Evolutionary conservation across 2,113 vertebrate species (phyloP).

Genomic region (Calidris pugnax): DNA sequence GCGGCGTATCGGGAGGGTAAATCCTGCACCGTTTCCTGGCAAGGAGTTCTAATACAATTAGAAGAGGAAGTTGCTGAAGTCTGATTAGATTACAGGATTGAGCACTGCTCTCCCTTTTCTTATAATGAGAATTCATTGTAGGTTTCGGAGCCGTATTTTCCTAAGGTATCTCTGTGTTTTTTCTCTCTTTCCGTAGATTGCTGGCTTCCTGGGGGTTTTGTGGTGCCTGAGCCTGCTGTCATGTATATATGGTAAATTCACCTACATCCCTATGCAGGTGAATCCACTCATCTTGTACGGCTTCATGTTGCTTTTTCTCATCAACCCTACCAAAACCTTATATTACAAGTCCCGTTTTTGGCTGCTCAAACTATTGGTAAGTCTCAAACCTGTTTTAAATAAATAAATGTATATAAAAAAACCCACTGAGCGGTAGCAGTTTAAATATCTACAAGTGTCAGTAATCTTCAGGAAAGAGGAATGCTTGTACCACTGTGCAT

Average conservation of each 20-base stretch:
- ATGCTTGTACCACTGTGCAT: neutral
- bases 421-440: neutral
- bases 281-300: slow-evolving; percentile 95
- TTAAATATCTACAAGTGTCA: neutral
- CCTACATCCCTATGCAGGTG: slow-evolving; percentile 87
- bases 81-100: slow-evolving; percentile 57
- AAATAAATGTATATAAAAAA: neutral
- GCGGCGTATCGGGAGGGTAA: neutral
- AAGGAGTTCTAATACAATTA: slow-evolving; percentile 38
- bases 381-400: slow-evolving; percentile 50
- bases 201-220: slow-evolving; percentile 94
- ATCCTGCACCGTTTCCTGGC: neutral
- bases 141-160: neutral
- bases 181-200: slow-evolving; percentile 80
- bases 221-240: slow-evolving; percentile 97
- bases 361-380: slow-evolving; percentile 97
- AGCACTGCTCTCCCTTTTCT: slow-evolving; percentile 32
- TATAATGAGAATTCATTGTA: slow-evolving; percentile 29
- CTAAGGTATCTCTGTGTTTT: neutral
- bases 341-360: slow-evolving; percentile 99
- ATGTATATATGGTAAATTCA: slow-evolving; percentile 89
- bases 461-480: neutral
- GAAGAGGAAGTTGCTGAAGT: slow-evolving; percentile 48
- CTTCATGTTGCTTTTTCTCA: slow-evolving; percentile 96
- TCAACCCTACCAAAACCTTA: slow-evolving; percentile 96